phyloP scores from a whole-genome alignment of 2,888 invertebrate genomes.

The Autographa gamma region DNA sequence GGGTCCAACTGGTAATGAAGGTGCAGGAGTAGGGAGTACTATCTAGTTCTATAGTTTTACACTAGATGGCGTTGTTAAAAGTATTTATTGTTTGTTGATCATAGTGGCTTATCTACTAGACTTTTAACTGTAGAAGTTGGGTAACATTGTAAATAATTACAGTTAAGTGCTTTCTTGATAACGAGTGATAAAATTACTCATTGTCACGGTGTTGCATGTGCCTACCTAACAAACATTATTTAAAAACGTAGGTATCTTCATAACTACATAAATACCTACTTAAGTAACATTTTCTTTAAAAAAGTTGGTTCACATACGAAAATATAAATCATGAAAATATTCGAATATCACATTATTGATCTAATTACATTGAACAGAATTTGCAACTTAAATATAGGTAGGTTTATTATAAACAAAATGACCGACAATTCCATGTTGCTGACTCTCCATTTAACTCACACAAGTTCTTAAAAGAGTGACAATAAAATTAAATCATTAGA shows the following conservation, averaged over 20 bases:
- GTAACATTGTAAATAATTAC: conserved; percentile 18
- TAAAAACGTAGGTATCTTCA: too few species aligned
- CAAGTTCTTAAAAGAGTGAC: too few species aligned
- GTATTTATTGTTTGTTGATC: background rate
- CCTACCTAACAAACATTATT: too few species aligned
- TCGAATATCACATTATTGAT: too few species aligned
- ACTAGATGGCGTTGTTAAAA: conserved; percentile 43
- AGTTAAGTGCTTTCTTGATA: conserved; percentile 32
- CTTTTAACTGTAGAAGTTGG: conserved; percentile 26
- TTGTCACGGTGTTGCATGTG: conserved; percentile 19
- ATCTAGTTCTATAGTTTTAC: conserved; percentile 11
- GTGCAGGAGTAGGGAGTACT: background rate
- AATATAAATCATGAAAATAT: too few species aligned
- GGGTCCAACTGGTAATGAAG: background rate
- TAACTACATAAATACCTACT: background rate
- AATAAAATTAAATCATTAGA: too few species aligned
- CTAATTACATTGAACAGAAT: too few species aligned
- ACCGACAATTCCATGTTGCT: too few species aligned
- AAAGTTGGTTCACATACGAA: background rate
- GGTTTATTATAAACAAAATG: too few species aligned
- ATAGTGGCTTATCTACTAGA: conserved; percentile 21
- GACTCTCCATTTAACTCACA: too few species aligned
- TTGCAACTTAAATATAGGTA: too few species aligned
- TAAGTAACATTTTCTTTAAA: background rate
- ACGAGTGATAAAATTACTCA: conserved; percentile 16